Percentiles rank a stretch among this genome's conserved stretches.
Evolutionary conservation across 2,113 vertebrate genomes (phyloP).

Genomic region (Benitochromis conjunctus): DNA sequence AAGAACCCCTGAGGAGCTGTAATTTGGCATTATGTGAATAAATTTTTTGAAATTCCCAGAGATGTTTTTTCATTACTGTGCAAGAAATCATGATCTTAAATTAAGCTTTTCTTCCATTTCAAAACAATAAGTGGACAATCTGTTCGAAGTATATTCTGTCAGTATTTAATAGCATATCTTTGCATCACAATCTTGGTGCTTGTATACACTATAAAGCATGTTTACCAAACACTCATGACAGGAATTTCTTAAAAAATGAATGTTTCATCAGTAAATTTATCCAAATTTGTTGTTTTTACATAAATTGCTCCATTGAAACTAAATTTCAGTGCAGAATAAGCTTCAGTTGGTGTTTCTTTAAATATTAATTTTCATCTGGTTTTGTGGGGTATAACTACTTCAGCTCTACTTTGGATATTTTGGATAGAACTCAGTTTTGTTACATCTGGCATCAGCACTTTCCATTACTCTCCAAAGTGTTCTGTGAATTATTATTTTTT

Average conservation of each 20-base stretch:
- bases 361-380: background rate
- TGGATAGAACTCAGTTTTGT: background rate
- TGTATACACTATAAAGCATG: background rate
- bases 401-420: background rate
- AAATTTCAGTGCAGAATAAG: background rate
- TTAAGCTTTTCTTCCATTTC: background rate
- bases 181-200: background rate
- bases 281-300: background rate
- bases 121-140: background rate
- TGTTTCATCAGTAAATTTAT: background rate
- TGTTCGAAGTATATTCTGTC: background rate
- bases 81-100: background rate
- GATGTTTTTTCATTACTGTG: background rate
- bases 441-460: background rate
- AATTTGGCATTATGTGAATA: background rate
- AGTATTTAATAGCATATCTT: background rate
- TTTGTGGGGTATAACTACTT: background rate
- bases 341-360: background rate
- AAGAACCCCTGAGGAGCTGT: background rate
- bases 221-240: background rate
- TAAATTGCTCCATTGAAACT: background rate
- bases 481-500: background rate
- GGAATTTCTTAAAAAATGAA: background rate
- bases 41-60: background rate
- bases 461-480: background rate